Evolutionary conservation across 2,888 invertebrate species (phyloP).

Genomic region (Lasiommata megera): DNA sequence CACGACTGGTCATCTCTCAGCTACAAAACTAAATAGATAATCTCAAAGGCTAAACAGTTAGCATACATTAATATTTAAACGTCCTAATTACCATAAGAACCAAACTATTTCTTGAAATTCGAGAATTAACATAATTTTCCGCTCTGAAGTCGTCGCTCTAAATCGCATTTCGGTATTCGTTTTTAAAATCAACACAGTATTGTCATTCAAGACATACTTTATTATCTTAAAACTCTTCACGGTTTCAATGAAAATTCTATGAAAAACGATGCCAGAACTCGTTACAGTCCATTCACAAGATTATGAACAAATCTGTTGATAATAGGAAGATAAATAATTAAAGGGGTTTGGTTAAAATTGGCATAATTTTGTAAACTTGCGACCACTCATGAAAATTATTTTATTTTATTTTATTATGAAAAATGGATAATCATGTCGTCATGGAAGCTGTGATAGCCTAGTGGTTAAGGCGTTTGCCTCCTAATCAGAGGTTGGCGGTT

Average conservation of each 20-base stretch:
- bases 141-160: conserved; percentile 51
- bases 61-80: conserved; percentile 23
- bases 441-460: no score
- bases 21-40: not conserved
- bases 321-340: no score
- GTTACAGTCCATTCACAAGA: no score
- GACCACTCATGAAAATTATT: no score
- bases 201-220: not conserved
- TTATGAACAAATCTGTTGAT: no score
- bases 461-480: no score
- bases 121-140: conserved; percentile 64
- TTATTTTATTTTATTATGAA: no score
- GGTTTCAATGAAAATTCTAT: not conserved
- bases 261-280: not conserved
- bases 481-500: no score
- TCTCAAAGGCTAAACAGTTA: conserved; percentile 28
- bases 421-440: no score
- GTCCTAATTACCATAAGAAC: conserved; percentile 17
- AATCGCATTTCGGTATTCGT: conserved; percentile 41
- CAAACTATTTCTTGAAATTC: conserved; percentile 18
- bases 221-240: not conserved
- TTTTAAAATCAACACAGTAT: conserved; percentile 25
- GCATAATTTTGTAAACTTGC: no score
- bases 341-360: no score
- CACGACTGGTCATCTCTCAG: not conserved